A percentile compares a stretch with the other conserved stretches of the same genome.
These are phyloP conservation scores for Cantharis flavilabris DNA, from an alignment of 2,888 invertebrate genomes.

Conservation along the genomic window DNA sequence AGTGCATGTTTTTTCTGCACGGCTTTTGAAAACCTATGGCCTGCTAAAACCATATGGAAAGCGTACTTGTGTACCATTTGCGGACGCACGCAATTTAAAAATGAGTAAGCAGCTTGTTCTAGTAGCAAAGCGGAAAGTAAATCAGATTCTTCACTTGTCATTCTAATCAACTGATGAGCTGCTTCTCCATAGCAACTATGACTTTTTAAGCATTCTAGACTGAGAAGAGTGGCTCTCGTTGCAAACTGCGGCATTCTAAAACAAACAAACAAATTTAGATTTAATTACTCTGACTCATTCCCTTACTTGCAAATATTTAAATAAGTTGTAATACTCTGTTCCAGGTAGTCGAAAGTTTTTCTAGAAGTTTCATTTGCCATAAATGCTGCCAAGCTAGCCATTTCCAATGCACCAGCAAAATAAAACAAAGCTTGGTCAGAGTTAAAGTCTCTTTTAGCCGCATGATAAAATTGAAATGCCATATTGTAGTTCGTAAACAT, in stretches of 20 bases:
- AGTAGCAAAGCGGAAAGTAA: constrained; percentile 89
- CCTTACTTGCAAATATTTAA: constrained; percentile 84
- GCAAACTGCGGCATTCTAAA: constrained; percentile 87
- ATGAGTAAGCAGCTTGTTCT: constrained; percentile 95
- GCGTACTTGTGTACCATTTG: constrained; percentile 90
- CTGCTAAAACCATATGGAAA: constrained; percentile 95
- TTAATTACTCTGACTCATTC: not conserved
- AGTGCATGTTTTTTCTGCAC: constrained; percentile 91
- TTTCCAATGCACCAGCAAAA: constrained; percentile 94
- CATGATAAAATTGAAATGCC: constrained; percentile 93
- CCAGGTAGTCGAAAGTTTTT: constrained; percentile 89
- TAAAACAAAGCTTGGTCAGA: constrained; percentile 97
- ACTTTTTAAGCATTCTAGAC: constrained; percentile 83
- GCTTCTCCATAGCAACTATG: constrained; percentile 85
- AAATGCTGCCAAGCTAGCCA: constrained; percentile 92
- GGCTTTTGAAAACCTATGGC: constrained; percentile 92
- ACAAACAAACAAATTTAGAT: constrained; percentile 4
- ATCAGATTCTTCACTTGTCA: constrained; percentile 98
- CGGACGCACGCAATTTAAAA: constrained; percentile 68
- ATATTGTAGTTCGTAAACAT: constrained; percentile 92
- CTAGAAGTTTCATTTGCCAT: constrained; percentile 80
- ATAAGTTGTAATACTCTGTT: constrained; percentile 91
- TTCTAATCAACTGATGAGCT: constrained; percentile 91
- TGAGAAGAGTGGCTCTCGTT: constrained; percentile 87
- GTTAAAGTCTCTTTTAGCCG: constrained; percentile 96